These are phyloP conservation scores for Cardiocondyla obscurior DNA, from an alignment of 1,140 invertebrate species.

Conservation along the genomic window DNA sequence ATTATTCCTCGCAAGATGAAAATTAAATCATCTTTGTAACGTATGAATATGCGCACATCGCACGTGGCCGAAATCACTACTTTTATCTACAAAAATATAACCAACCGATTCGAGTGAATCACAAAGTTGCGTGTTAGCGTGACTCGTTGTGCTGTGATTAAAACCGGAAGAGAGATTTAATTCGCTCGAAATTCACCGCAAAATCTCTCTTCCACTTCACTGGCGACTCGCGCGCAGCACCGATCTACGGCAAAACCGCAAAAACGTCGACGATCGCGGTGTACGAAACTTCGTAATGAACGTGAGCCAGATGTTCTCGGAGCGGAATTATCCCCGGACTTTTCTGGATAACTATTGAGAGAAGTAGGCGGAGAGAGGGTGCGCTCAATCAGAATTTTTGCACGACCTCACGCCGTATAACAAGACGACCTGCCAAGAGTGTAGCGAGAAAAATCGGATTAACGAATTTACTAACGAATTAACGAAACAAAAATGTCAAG, in stretches of 20 bases:
- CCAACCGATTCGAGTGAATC: background rate
- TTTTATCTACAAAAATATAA: slow-evolving; percentile 34
- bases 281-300: slow-evolving; percentile 57
- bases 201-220: slow-evolving; percentile 53
- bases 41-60: background rate
- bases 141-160: slow-evolving; percentile 46
- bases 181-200: slow-evolving; percentile 56
- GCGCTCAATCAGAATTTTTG: slow-evolving; percentile 43
- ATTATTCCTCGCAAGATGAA: background rate
- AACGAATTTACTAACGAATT: background rate
- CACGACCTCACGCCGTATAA: slow-evolving; percentile 19
- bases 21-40: slow-evolving; percentile 40
- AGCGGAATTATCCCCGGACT: slow-evolving; percentile 48
- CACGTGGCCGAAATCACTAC: background rate
- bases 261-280: slow-evolving; percentile 54
- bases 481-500: background rate
- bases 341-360: slow-evolving; percentile 32
- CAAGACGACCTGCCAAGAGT: background rate
- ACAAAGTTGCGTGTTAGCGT: slow-evolving; percentile 30
- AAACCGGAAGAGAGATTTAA: slow-evolving; percentile 53
- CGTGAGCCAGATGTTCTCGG: slow-evolving; percentile 51
- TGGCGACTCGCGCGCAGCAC: slow-evolving; percentile 31
- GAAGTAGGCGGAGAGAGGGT: background rate
- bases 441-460: background rate
- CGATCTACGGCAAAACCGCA: slow-evolving; percentile 45